Percentiles rank a stretch among this genome's conserved stretches.
Evolutionary conservation across 2,797 vertebrate genomes (phyloP).

Genomic region (Sebastes alutus): DNA sequence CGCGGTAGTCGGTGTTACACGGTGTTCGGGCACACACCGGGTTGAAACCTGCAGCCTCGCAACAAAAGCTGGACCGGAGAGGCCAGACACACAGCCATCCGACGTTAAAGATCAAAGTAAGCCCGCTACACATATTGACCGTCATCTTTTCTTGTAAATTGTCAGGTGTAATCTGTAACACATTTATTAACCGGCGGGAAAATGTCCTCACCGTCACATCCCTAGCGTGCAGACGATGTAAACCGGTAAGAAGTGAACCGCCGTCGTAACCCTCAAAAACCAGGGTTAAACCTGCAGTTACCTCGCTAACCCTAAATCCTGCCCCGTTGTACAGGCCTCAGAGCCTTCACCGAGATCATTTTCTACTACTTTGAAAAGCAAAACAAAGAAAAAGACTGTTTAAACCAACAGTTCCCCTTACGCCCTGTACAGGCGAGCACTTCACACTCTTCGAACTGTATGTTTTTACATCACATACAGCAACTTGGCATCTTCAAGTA

Average conservation of each 20-base stretch:
- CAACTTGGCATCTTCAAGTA: not conserved
- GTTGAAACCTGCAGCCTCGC: no score
- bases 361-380: slow-evolving; percentile 1
- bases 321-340: not conserved
- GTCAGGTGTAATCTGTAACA: no score
- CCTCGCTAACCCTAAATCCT: not conserved
- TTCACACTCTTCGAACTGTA: not conserved
- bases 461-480: not conserved
- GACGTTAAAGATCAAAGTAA: no score
- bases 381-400: not conserved
- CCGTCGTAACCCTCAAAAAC: not conserved
- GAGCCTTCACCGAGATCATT: not conserved
- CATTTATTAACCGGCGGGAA: no score
- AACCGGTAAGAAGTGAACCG: no score
- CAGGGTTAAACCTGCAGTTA: not conserved
- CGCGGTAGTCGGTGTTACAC: no score
- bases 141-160: no score
- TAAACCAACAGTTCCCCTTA: not conserved
- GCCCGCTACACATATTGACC: no score
- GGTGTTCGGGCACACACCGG: no score
- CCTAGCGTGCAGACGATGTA: no score
- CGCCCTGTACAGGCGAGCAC: not conserved
- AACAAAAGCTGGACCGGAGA: not conserved
- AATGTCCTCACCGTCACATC: no score
- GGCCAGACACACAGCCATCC: not conserved